Conservation (phyloP, 2,888 invertebrate genomes). For the Drosophila anomelani region DNA sequence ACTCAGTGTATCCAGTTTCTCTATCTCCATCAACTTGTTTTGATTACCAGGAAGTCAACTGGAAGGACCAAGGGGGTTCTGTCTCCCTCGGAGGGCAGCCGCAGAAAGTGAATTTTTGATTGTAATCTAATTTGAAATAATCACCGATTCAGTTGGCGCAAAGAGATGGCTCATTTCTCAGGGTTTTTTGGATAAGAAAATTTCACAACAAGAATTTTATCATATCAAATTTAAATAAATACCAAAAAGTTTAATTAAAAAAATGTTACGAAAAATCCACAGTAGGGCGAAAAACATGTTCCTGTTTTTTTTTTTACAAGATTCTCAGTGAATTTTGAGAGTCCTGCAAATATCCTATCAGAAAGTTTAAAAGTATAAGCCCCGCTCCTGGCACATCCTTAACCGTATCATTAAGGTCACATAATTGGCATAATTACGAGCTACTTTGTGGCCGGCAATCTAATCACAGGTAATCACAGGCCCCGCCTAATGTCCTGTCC, state of each 20-base stretch:
- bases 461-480: constrained; percentile 26
- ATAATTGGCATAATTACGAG: constrained; percentile 18
- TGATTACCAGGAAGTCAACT: constrained; percentile 23
- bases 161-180: neutral
- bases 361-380: neutral
- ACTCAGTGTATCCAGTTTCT: constrained; percentile 33
- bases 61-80: neutral
- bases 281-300: neutral
- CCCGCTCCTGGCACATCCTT: constrained; percentile 8
- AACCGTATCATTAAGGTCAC: constrained; percentile 3
- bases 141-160: neutral
- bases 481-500: constrained; percentile 9
- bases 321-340: no score
- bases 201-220: neutral
- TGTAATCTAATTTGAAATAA: constrained; percentile 7
- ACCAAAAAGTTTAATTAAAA: neutral
- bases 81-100: neutral
- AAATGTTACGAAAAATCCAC: neutral
- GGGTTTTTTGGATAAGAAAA: neutral
- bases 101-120: constrained; percentile 26
- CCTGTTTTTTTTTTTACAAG: neutral
- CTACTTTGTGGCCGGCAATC: constrained; percentile 11
- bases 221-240: neutral
- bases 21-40: constrained; percentile 34
- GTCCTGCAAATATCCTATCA: neutral